Evolutionary conservation across 2,797 vertebrate genomes (phyloP), one percentile per base, ranked within the genome.

Genomic region (Gymnocypris eckloni): DNA sequence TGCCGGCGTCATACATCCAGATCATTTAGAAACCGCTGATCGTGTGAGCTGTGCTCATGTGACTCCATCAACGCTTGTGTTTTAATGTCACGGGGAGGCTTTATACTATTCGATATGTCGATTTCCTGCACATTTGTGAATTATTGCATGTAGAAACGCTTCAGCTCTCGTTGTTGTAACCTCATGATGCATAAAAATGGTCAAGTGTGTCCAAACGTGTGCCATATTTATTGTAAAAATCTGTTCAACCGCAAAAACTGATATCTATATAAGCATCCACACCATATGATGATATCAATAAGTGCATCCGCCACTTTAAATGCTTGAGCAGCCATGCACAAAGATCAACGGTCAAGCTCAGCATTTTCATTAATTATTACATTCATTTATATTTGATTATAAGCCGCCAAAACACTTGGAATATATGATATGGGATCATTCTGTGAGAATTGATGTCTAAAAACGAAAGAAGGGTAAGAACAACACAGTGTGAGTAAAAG

Each of bases 1-100:
- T 97, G 87, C 97, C 97, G 41, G 95, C 97, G 13, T 96, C 96
- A 86, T 97, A 97, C 89, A 94, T 97, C 88, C 92, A 93, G 25
- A 85, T 92, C 78, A 45, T 91, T n/a, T 86, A 33, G 25, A 66
- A 66, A 33, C 28, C 8, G 13, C 15, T 16, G 64, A 66, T 3
- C 6, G 64, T 0, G 15, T 70, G 37, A 70, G 39, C 70, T 25
- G 70, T 22, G 28, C 11, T 22, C 50, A 56, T 13, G 48, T 25
- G 77, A 43, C 56, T 13, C 10, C 3, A 3, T 15, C 52, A 15
- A 2, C 33, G 16, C 54, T 4, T 15, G 3, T 25, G 56, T 6
- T 52, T 2, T 25, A 11, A 45, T 22, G 6, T 18, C 6, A 20
- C 0, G 72, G 8, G 45, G 25, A 41, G 6, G 3, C 37, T 15